phyloP scores from a whole-genome alignment of 2,888 invertebrate species.

The Amphiduros pacificus region DNA sequence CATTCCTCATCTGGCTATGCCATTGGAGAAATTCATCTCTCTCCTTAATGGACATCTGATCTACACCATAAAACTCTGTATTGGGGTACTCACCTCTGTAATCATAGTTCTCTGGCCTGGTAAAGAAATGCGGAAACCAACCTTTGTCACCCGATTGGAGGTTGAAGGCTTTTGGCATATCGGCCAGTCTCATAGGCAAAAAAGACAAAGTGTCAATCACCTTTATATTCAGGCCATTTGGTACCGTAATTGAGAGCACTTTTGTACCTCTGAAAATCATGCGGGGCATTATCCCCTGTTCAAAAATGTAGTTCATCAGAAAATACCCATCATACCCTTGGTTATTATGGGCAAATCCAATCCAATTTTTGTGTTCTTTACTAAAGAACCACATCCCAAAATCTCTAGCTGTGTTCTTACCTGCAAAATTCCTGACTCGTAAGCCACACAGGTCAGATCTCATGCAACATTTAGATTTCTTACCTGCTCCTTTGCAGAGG shows the following conservation, averaged over 20 bases:
- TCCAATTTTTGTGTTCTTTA: not conserved
- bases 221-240: not conserved
- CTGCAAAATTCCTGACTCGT: not conserved
- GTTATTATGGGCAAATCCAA: not conserved
- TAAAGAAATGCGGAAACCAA: not conserved
- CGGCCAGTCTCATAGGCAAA: not conserved
- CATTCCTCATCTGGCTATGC: not conserved
- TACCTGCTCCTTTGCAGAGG: too few species aligned
- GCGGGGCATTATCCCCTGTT: not conserved
- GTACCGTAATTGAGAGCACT: not conserved
- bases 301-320: not conserved
- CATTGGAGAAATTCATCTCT: not conserved
- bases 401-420: not conserved
- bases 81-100: not conserved
- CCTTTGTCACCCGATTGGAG: not conserved
- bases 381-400: not conserved
- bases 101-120: not conserved
- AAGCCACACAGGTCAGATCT: too few species aligned
- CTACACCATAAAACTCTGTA: not conserved
- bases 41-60: not conserved
- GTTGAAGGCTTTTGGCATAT: not conserved
- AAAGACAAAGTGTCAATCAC: not conserved
- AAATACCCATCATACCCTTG: not conserved
- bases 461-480: too few species aligned
- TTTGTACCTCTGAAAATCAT: not conserved